Conservation (phyloP, 2,797 vertebrate species). For the Benthosema pterotum region DNA sequence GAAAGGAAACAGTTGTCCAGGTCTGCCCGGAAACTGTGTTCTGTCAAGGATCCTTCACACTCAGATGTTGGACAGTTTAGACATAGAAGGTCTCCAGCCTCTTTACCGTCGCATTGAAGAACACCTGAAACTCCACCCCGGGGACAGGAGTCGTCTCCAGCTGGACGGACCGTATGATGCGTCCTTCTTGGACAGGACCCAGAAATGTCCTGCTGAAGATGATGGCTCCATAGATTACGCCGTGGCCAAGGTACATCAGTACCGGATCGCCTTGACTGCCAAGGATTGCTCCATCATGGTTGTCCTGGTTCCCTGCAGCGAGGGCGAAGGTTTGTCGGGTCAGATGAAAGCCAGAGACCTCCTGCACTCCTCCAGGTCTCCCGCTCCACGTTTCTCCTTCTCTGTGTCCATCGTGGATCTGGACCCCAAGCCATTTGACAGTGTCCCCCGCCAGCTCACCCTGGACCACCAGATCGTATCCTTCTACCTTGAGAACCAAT, state of each 20-base stretch:
- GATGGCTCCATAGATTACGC: slow-evolving; percentile 91
- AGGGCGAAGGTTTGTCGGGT: slow-evolving; percentile 74
- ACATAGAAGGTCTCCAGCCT: slow-evolving; percentile 94
- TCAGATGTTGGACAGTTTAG: slow-evolving; percentile 95
- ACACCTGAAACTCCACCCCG: slow-evolving; percentile 91
- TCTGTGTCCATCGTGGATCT: slow-evolving; percentile 93
- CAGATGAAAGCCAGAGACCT: slow-evolving; percentile 33
- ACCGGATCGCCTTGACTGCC: slow-evolving; percentile 94
- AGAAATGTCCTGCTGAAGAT: slow-evolving; percentile 88
- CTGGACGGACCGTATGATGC: slow-evolving; percentile 93
- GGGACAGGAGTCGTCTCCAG: slow-evolving; percentile 90
- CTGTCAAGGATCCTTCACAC: slow-evolving; percentile 92
- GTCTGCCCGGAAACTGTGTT: slow-evolving; percentile 89
- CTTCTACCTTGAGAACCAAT: slow-evolving; percentile 77
- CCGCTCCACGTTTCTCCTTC: slow-evolving; percentile 82
- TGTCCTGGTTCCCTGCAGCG: slow-evolving; percentile 85
- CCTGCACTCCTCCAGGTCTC: slow-evolving; percentile 36
- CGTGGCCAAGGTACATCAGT: slow-evolving; percentile 92
- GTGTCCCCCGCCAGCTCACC: slow-evolving; percentile 90
- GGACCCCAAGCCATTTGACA: slow-evolving; percentile 94
- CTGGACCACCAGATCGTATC: slow-evolving; percentile 92
- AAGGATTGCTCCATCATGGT: slow-evolving; percentile 99
- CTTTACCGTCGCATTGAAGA: slow-evolving; percentile 90
- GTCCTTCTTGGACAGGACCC: slow-evolving; percentile 89
- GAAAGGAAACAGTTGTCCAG: slow-evolving; percentile 84